phyloP scores from a whole-genome alignment of 2,888 invertebrate species.

The Pristionchus fissidentatus region DNA sequence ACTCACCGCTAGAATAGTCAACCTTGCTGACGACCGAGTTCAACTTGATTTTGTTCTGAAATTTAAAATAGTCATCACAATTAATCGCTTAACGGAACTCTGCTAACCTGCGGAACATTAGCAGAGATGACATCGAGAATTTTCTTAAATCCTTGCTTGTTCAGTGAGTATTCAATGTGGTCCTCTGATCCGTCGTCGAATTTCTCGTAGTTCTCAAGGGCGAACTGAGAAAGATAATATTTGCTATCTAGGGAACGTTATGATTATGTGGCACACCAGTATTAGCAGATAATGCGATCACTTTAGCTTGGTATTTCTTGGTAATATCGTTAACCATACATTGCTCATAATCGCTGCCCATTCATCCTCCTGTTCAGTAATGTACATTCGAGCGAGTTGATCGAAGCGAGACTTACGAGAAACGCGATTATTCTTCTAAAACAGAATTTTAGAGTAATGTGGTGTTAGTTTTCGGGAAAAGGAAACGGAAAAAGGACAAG shows the following conservation, averaged over 20 bases:
- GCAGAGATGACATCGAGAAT: background rate
- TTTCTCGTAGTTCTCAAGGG: background rate
- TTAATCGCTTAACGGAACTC: background rate
- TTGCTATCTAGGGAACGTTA: background rate
- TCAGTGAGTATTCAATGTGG: background rate
- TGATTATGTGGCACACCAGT: too few relatives aligned
- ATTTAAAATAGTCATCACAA: too few relatives aligned
- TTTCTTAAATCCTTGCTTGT: slow-evolving; percentile 40
- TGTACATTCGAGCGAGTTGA: slow-evolving; percentile 30
- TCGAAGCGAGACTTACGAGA: slow-evolving; percentile 34
- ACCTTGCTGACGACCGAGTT: slow-evolving; percentile 23
- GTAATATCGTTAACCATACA: background rate
- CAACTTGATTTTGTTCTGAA: slow-evolving; percentile 7
- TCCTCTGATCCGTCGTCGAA: slow-evolving; percentile 34
- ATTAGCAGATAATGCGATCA: too few relatives aligned
- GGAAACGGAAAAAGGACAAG: too few relatives aligned
- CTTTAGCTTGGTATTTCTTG: background rate
- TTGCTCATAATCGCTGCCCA: slow-evolving; percentile 32
- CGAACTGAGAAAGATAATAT: slow-evolving; percentile 24
- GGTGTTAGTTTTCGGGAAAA: too few relatives aligned
- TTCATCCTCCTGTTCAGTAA: slow-evolving; percentile 15
- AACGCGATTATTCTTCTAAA: background rate
- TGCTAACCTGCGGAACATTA: slow-evolving; percentile 3
- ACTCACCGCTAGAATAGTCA: slow-evolving; percentile 24
- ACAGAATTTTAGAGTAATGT: too few relatives aligned